phyloP scores from a whole-genome alignment of 2,113 vertebrate species.

The Sminthopsis crassicaudata region DNA sequence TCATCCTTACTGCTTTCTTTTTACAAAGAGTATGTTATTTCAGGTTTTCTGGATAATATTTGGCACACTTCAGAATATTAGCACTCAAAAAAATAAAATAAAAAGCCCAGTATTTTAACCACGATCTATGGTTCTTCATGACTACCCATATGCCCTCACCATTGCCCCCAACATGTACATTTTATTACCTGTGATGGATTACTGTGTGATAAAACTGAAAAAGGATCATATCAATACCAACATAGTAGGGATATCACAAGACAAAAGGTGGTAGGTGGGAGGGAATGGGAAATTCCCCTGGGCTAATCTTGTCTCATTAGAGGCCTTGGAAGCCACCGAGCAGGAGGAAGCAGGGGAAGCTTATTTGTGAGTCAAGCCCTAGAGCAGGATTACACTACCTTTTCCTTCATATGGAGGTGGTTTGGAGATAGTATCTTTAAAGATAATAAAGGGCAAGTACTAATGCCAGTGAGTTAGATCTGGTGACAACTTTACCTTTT shows the following conservation, averaged over 20 bases:
- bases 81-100: background rate
- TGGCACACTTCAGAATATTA: background rate
- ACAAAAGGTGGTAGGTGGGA: background rate
- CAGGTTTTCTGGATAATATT: background rate
- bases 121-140: background rate
- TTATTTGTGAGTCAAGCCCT: background rate
- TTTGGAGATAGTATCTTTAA: background rate
- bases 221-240: background rate
- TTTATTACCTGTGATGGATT: background rate
- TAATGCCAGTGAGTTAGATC: too few relatives aligned
- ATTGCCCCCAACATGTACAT: background rate
- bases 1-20: conserved; percentile 6
- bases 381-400: background rate
- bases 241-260: background rate
- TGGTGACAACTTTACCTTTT: too few relatives aligned
- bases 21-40: background rate
- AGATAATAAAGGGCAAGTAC: too few relatives aligned
- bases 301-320: background rate
- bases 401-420: background rate
- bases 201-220: background rate
- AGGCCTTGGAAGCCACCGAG: background rate
- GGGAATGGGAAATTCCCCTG: background rate
- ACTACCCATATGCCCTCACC: background rate
- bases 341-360: background rate
- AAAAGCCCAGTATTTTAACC: background rate